Evolutionary conservation across 2,797 vertebrate genomes (phyloP).

Genomic region (Carduelis carduelis): DNA sequence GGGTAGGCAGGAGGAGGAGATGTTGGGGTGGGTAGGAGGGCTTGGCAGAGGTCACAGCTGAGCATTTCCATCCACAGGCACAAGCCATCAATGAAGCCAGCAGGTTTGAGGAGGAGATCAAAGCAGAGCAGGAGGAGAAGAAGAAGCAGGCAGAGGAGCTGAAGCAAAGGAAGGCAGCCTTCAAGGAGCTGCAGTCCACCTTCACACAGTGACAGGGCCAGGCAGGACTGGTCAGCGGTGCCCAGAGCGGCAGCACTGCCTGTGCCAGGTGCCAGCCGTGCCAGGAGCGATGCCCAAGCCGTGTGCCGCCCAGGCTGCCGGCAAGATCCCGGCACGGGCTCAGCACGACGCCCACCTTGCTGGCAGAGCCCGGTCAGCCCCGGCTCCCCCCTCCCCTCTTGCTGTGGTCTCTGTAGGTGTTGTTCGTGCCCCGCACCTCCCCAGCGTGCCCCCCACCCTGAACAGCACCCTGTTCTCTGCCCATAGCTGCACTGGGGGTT

Average conservation of each 20-base stretch:
- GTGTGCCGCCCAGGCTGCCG: neutral
- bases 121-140: conserved; percentile 90
- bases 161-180: conserved; percentile 88
- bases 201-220: conserved; percentile 77
- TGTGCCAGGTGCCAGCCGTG: neutral
- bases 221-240: neutral
- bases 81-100: conserved; percentile 87
- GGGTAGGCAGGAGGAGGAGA: neutral
- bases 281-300: neutral
- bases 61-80: conserved; percentile 66
- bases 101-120: conserved; percentile 92
- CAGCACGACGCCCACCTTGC: rapidly evolving
- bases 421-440: neutral
- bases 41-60: rapidly evolving
- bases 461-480: neutral
- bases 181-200: conserved; percentile 88
- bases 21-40: neutral
- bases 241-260: neutral
- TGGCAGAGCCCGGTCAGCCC: neutral
- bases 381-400: neutral
- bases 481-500: rapidly evolving
- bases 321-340: rapidly evolving
- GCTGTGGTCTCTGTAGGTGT: conserved; percentile 22
- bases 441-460: neutral
- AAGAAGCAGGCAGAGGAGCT: conserved; percentile 89